phyloP scores from a whole-genome alignment of 2,797 vertebrate species.

The Etheostoma nigrum region DNA sequence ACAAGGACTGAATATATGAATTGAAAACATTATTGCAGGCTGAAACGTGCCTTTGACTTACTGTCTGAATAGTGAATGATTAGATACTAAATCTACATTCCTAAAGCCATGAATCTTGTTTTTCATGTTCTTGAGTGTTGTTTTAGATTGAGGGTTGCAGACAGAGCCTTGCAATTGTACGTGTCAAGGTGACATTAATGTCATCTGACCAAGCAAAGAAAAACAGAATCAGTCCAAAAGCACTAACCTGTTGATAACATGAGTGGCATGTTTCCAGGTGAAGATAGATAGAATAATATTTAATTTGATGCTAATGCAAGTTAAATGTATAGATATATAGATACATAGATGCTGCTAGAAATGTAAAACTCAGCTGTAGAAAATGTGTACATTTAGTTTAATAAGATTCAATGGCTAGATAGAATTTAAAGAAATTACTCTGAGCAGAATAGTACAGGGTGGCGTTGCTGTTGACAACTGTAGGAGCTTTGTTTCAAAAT shows the following conservation, averaged over 20 bases:
- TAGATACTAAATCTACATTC: neutral
- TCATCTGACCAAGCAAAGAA: neutral
- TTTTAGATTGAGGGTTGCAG: neutral
- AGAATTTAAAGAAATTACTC: neutral
- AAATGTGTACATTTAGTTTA: neutral
- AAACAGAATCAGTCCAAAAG: neutral
- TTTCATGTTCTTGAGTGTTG: neutral
- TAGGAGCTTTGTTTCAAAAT: slow-evolving; percentile 2
- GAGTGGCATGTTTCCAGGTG: neutral
- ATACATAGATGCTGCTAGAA: neutral
- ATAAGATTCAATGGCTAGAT: neutral
- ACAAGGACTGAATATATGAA: no score
- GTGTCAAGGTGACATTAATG: neutral
- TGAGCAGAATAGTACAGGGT: neutral
- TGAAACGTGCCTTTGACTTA: neutral
- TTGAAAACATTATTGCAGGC: no score
- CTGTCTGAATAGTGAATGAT: neutral
- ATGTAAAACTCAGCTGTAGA: neutral
- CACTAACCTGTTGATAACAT: neutral
- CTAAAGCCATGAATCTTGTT: neutral
- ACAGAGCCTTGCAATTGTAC: neutral
- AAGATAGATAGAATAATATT: no score
- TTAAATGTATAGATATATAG: neutral
- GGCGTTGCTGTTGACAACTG: neutral
- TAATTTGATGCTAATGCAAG: neutral